Evolutionary conservation across 2,888 invertebrate species (phyloP).

Genomic region (Dinocampus coccinellae): DNA sequence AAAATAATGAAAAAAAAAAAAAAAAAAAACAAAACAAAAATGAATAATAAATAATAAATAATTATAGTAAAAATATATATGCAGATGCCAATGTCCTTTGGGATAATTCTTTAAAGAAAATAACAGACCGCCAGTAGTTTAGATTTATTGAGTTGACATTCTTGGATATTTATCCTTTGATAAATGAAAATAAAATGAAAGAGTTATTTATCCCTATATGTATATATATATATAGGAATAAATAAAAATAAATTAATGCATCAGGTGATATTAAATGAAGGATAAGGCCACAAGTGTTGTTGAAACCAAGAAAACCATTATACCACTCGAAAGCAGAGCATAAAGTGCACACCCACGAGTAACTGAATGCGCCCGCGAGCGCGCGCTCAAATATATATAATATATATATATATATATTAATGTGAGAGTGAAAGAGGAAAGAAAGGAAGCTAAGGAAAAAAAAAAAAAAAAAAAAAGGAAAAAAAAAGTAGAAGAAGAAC

Average conservation of each 20-base stretch:
- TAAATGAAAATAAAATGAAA: neutral
- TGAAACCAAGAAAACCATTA: constrained; percentile 7
- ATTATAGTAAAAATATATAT: too few relatives aligned
- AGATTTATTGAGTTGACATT: constrained; percentile 40
- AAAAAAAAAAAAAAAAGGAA: too few relatives aligned
- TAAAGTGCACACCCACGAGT: constrained; percentile 3
- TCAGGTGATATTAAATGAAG: neutral
- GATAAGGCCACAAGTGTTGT: neutral
- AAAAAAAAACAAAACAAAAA: too few relatives aligned
- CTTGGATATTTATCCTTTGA: neutral
- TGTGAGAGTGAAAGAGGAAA: neutral
- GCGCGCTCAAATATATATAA: neutral
- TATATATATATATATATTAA: neutral
- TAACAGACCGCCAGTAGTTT: constrained; percentile 26
- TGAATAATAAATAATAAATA: too few relatives aligned
- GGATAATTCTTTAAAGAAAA: constrained; percentile 39
- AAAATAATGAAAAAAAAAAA: neutral
- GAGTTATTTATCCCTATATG: neutral
- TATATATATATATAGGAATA: neutral
- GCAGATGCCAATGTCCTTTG: constrained; percentile 29
- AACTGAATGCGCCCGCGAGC: neutral
- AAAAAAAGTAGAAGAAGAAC: constrained; percentile 27
- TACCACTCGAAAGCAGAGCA: constrained; percentile 16
- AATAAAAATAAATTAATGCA: neutral
- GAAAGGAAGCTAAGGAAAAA: neutral